Evolutionary conservation across 2,888 invertebrate genomes (phyloP).

Genomic region (Diaphora mendica): DNA sequence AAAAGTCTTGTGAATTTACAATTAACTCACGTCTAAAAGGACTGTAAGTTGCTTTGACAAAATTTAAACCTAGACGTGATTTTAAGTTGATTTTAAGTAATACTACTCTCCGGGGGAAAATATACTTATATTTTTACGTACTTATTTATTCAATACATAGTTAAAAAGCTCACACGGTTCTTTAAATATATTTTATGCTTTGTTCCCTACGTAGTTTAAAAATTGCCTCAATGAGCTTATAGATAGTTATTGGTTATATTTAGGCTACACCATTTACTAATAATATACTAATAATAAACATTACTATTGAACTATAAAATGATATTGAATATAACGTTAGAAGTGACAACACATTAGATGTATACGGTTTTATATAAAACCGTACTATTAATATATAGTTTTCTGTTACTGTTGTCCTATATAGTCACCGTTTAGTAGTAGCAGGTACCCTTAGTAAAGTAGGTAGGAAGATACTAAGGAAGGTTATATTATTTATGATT

Average conservation of each 20-base stretch:
- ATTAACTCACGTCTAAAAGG: conserved; percentile 1
- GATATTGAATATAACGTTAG: neutral
- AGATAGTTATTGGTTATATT: no score
- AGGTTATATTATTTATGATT: no score
- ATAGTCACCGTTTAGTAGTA: neutral
- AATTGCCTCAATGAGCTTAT: neutral
- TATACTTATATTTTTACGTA: neutral
- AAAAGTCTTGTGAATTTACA: conserved; percentile 12
- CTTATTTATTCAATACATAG: neutral
- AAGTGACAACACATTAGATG: neutral
- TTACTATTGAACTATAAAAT: no score
- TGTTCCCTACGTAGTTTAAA: neutral
- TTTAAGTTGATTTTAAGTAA: conserved; percentile 2
- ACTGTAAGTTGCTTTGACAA: conserved; percentile 8
- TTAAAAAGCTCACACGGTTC: neutral
- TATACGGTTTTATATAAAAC: neutral
- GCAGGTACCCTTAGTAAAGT: no score
- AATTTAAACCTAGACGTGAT: neutral
- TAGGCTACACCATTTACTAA: no score
- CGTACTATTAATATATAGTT: neutral
- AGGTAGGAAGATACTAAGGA: no score
- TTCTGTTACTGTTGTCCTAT: neutral
- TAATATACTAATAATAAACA: no score
- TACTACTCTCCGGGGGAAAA: no score
- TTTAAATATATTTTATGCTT: neutral